Base-by-base conservation (phyloP, 2,888 invertebrate genomes). In the Synanthedon tipuliformis region DNA sequence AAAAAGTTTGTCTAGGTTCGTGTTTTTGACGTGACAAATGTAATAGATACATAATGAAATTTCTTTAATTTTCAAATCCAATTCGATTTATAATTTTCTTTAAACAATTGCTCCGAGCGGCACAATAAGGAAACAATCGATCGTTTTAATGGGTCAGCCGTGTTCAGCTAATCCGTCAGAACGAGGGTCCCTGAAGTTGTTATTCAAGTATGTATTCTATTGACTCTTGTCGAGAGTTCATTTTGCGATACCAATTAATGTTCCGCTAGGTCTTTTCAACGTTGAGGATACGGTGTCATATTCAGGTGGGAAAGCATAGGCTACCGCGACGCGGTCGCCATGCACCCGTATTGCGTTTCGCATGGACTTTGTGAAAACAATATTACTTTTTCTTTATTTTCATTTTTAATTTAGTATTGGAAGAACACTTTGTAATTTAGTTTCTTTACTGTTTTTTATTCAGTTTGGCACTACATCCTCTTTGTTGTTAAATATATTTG, bases 41-140 rank as follows among this genome's bases (percentile, higher is more conserved):
- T 34, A 34, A 34, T 10, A 34, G 34, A 34, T 10, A 34, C 34
- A 34, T 34, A 34, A 34, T 34, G 34, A 34, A 10, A 10, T 34
- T 34, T 34, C 10, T 10, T 34, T 34, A 34, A 34, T 34, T 34
- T 34, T 34, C 10, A 34, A 34, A 34, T 34, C 10, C 34, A 57
- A 69, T 67, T 61, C 63, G 62, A 66, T 69, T 76, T 75, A 71
- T 76, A 76, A 80, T 80, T 34, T 34, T 34, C 34, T 34, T 34
- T 3, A 34, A 5, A 34, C 34, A 34, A 34, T 34, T 64, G 68
- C 73, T 69, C 65, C 70, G 68, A 71, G 71, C 71, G 68, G 69
- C 68, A 82, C 78, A 78, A 83, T 83, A 78, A 84, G 86, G 85
- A 86, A 87, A 86, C 83, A 87, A 87, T 87, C 84, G 85, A 86